Evolutionary conservation across 2,888 invertebrate species (phyloP), one percentile per base, ranked within the genome.

Genomic region (Eremobia ochroleuca): DNA sequence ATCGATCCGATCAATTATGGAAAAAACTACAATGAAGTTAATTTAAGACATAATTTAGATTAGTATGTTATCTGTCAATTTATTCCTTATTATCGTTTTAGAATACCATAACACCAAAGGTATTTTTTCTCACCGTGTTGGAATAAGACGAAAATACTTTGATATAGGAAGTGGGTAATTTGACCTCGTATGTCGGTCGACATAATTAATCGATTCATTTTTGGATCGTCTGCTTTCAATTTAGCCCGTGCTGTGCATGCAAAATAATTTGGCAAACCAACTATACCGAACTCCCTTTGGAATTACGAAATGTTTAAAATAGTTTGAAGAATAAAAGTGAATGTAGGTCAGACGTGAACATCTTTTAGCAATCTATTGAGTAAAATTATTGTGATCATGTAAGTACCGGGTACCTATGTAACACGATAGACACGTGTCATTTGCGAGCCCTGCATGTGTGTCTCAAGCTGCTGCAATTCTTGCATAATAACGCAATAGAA

Each of bases 401-500:
- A 64, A 18, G 1, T 61, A 43, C 77, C 4, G 34, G 4, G n/a
- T 21, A n/a, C n/a, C n/a, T n/a, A 76, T 49, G 40, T 49, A 52
- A 55, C n/a, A 62, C 15, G n/a, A 62, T 6, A 40, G n/a, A 49
- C 67, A 68, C 55, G 76, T 81, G 76, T 62, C 55, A 8, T n/a
- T 73, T 34, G 55, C 28, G 37, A 81, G 31, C 75, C 40, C 64
- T 59, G 34, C 34, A 65, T 65, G 58, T 65, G 58, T 59, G 49
- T 31, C 40, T 59, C 58, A 52, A 75, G 28, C 25, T 25, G n/a
- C 43, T 77, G 59, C 59, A 0, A 31, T 37, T 71, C 40, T 78
- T 83, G 49, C 67, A 64, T 59, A 72, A 68, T 46, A 72, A 3
- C 4, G 61, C 52, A 84, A 73, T 69, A 69, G n/a, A 21, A 13